Evolutionary conservation across 2,888 invertebrate species (phyloP).

Genomic region (Rhopalosiphum nymphaeae): DNA sequence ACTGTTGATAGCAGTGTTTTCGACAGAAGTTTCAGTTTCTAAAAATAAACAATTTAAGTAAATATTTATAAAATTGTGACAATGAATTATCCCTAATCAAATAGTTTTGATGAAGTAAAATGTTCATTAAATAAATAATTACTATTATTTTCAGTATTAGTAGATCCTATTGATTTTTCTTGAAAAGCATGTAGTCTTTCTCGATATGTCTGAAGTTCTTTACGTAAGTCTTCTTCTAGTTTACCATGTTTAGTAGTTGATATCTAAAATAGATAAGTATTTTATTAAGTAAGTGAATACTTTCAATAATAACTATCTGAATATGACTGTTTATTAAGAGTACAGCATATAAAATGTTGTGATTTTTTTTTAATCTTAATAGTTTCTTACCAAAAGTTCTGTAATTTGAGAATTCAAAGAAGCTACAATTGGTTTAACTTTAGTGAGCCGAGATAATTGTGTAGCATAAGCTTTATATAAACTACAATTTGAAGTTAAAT

Average conservation of each 20-base stretch:
- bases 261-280: conserved; percentile 73
- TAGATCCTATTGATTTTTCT: conserved; percentile 67
- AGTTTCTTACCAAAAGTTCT: conserved; percentile 52
- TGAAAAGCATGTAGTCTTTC: conserved; percentile 78
- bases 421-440: conserved; percentile 60
- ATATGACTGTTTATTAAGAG: neutral
- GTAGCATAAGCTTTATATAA: conserved; percentile 55
- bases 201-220: conserved; percentile 79
- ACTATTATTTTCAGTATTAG: conserved; percentile 39
- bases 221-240: conserved; percentile 80
- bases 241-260: conserved; percentile 82
- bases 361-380: neutral
- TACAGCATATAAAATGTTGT: neutral
- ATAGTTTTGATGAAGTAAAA: neutral
- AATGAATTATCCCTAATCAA: neutral
- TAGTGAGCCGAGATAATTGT: conserved; percentile 49
- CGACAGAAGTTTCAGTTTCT: neutral
- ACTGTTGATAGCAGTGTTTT: conserved; percentile 2
- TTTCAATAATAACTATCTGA: neutral
- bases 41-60: neutral
- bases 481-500: conserved; percentile 40
- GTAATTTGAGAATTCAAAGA: conserved; percentile 61
- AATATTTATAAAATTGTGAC: neutral
- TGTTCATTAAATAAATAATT: neutral
- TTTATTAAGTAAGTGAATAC: neutral